Base-by-base conservation (phyloP, 2,888 invertebrate genomes). In the Macropis europaea region DNA sequence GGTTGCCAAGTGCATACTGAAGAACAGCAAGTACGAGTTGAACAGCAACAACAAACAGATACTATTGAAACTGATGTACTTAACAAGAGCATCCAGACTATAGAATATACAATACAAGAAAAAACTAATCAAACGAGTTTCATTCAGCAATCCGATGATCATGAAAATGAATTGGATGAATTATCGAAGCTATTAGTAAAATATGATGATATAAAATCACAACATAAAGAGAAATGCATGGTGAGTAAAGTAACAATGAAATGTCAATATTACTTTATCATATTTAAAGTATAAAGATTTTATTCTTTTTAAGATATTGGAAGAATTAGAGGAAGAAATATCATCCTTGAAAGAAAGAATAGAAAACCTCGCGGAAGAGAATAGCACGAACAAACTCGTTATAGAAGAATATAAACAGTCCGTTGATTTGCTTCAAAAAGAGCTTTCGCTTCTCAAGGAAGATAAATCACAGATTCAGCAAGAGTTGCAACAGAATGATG, bases 41-140 rank as follows among this genome's bases (percentile, higher is more conserved):
- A n/a, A n/a, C n/a, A n/a, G n/a, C n/a, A n/a, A n/a, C n/a, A n/a
- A n/a, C n/a, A 15, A 24, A 17, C 3, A n/a, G 13, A 63, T 5
- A 19, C 7, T 15, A 6, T 15, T 13, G 28, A 69, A 19, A 42
- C 15, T 5, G 38, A 67, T n/a, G 15, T 73, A 24, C 34, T 56
- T 11, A 38, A 77, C 22, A 76, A 59, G 28, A 73, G 72, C 19
- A 76, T 63, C 52, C 84, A 86, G 45, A 82, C 81, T 6, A 19
- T 30, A 48, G 28, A 43, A 24, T 59, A 54, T 34, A 9, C n/a
- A n/a, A 64, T 13, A 7, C 59, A 17, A 26, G 72, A 77, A 30
- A 56, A 57, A 24, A 63, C 17, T 13, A 68, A 15, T 56, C 82
- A 83, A 52, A 78, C 76, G 2, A 78, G 71, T 50, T 76, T 76